These are phyloP conservation scores for Thalassaphorura encarpata DNA, from an alignment of 1,140 invertebrate genomes.

Conservation along the genomic window DNA sequence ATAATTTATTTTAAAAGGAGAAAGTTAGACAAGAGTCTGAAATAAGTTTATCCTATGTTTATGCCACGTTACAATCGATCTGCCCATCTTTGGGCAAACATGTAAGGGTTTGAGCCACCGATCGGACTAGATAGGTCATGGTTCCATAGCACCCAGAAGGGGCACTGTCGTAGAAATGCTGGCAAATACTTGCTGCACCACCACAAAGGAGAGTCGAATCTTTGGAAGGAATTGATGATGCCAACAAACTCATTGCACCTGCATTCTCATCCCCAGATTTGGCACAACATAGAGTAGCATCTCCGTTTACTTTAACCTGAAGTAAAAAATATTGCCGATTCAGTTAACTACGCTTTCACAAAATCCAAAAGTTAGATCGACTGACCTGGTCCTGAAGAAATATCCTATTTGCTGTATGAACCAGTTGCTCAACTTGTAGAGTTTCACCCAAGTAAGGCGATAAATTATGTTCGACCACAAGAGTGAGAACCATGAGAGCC, in stretches of 20 bases:
- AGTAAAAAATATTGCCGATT: constrained; percentile 29
- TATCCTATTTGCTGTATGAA: constrained; percentile 86
- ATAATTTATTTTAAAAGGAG: too few species aligned
- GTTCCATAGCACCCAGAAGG: constrained; percentile 94
- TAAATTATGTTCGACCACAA: constrained; percentile 81
- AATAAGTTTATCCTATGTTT: not conserved
- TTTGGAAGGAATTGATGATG: not conserved
- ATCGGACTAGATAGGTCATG: constrained; percentile 91
- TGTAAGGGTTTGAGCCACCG: constrained; percentile 50
- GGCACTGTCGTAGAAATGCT: constrained; percentile 95
- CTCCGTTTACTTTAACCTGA: constrained; percentile 70
- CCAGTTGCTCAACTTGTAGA: constrained; percentile 85
- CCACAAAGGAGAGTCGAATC: constrained; percentile 49
- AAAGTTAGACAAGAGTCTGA: too few species aligned
- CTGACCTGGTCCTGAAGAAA: constrained; percentile 91
- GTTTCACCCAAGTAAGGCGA: constrained; percentile 60
- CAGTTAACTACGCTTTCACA: not conserved
- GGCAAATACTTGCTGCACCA: constrained; percentile 87
- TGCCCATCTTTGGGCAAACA: constrained; percentile 29
- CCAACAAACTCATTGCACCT: constrained; percentile 36
- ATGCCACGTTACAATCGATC: constrained; percentile 27
- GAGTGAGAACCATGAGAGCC: constrained; percentile 87
- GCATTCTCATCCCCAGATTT: constrained; percentile 52
- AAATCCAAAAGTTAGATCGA: not conserved
- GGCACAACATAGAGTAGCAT: constrained; percentile 84